Conservation (phyloP, 2,797 vertebrate genomes). For the Kryptopterus vitreolus region DNA sequence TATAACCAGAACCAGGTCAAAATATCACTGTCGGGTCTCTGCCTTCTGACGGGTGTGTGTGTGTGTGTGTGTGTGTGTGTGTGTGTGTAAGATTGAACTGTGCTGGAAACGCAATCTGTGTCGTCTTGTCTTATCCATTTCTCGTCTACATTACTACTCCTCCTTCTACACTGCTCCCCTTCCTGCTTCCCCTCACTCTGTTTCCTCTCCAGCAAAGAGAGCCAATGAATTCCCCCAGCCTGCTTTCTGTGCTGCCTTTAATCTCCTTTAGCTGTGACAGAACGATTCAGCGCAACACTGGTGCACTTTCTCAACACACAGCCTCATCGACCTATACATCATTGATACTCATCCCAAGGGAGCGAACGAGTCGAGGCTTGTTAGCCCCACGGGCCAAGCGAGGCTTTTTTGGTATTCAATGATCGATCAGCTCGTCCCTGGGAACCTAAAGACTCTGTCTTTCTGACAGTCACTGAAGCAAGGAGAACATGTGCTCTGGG, state of each 20-base stretch:
- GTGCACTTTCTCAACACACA: conserved; percentile 34
- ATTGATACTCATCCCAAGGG: conserved; percentile 36
- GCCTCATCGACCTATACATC: conserved; percentile 44
- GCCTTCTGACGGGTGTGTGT: neutral
- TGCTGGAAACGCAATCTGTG: conserved; percentile 20
- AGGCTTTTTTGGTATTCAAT: conserved; percentile 34
- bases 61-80: no score
- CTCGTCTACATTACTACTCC: conserved; percentile 34
- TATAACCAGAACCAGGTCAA: neutral
- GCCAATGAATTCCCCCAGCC: conserved; percentile 37
- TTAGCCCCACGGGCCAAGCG: conserved; percentile 21
- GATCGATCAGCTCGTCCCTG: conserved; percentile 30
- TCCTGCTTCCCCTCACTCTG: neutral
- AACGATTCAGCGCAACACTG: conserved; percentile 11
- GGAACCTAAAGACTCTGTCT: conserved; percentile 37
- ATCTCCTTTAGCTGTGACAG: conserved; percentile 50
- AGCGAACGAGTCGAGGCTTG: conserved; percentile 31
- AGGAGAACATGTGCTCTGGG: conserved; percentile 30
- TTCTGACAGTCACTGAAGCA: conserved; percentile 44
- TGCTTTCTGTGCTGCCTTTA: conserved; percentile 37
- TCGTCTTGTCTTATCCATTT: conserved; percentile 36
- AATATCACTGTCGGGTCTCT: neutral
- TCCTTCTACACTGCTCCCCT: conserved; percentile 1
- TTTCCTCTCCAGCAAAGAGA: conserved; percentile 18
- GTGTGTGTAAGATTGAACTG: conserved; percentile 22